phyloP scores from a whole-genome alignment of 2,113 vertebrate species.

The Rhabdomys dilectus region DNA sequence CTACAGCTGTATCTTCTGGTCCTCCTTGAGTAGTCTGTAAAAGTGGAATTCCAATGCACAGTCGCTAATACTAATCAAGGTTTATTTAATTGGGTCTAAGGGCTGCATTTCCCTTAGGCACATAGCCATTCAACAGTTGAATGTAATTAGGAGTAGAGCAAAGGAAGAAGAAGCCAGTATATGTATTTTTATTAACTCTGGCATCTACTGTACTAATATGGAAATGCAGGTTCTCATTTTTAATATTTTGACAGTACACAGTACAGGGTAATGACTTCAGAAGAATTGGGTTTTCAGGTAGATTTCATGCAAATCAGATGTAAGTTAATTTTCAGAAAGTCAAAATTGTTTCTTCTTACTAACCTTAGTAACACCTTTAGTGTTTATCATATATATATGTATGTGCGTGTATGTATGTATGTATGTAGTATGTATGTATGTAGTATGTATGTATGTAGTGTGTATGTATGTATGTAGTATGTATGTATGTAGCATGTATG shows the following conservation, averaged over 20 bases:
- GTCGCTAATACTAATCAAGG: neutral
- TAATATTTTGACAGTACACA: neutral
- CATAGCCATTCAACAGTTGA: neutral
- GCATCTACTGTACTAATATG: neutral
- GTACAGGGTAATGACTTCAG: neutral
- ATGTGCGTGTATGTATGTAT: neutral
- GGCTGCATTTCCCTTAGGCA: neutral
- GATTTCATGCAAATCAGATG: constrained; percentile 31
- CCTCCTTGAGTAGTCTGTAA: neutral
- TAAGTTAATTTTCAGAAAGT: neutral
- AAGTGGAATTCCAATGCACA: constrained; percentile 16
- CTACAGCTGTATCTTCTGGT: neutral
- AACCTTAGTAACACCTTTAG: too few species aligned
- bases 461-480: neutral
- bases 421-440: neutral
- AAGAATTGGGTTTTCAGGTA: neutral
- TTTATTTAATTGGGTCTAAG: neutral
- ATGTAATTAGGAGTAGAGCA: neutral
- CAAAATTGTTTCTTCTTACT: neutral
- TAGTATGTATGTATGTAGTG: neutral
- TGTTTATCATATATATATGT: neutral
- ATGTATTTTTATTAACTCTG: neutral
- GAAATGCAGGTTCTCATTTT: constrained; percentile 24
- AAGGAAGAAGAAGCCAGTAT: neutral
- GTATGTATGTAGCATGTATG: neutral